Conservation (phyloP, 2,888 invertebrate genomes). For the Plebejus melissa region DNA sequence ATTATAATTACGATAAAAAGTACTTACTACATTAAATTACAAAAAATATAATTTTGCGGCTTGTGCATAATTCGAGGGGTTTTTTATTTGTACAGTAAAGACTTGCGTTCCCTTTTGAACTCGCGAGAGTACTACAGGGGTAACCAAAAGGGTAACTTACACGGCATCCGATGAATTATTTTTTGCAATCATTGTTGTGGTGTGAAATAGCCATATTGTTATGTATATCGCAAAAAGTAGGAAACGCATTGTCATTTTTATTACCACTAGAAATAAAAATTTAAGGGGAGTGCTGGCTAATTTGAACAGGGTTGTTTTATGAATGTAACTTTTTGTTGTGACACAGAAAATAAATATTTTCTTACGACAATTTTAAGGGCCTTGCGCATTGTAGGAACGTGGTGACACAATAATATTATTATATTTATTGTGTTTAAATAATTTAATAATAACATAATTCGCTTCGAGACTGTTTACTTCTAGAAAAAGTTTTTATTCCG, state of each 20-base stretch:
- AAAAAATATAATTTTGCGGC: constrained; percentile 6
- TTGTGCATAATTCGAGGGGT: constrained; percentile 1
- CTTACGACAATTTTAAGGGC: neutral
- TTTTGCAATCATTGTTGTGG: constrained; percentile 48
- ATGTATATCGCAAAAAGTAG: constrained; percentile 40
- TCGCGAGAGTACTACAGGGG: constrained; percentile 38
- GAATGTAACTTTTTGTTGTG: constrained; percentile 5
- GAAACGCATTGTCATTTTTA: constrained; percentile 48
- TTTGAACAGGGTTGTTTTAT: constrained; percentile 11
- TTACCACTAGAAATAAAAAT: constrained; percentile 44
- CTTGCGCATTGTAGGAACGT: too few relatives aligned
- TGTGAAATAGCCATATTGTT: constrained; percentile 44
- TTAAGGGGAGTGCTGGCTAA: constrained; percentile 13
- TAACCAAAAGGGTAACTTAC: constrained; percentile 44
- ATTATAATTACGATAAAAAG: neutral
- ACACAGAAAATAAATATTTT: neutral
- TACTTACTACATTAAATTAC: neutral
- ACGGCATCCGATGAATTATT: constrained; percentile 47
- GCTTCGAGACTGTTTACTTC: neutral
- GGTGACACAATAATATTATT: too few relatives aligned
- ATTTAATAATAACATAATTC: too few relatives aligned
- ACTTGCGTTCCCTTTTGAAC: constrained; percentile 34
- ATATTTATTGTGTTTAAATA: neutral
- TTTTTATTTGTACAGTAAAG: constrained; percentile 1
- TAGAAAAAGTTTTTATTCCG: too few relatives aligned